Conservation (phyloP, 1,140 invertebrate species). For the Drosophila ambigua region DNA sequence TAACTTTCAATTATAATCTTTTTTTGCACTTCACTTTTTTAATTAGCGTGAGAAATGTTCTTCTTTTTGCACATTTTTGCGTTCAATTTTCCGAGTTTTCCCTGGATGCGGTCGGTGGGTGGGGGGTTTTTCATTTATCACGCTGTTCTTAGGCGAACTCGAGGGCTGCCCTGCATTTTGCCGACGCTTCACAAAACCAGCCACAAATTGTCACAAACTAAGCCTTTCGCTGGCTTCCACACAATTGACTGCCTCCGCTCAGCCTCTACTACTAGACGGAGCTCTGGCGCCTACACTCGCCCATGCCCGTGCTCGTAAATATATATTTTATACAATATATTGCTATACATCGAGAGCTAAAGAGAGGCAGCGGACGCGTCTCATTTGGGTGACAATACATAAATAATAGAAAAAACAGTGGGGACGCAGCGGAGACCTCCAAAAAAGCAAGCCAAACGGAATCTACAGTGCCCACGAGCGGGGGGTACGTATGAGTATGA, state of each 20-base stretch:
- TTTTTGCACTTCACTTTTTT: constrained; percentile 42
- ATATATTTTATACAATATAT: too few species aligned
- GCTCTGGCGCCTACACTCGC: background rate
- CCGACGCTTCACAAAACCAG: constrained; percentile 34
- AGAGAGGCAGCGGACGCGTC: background rate
- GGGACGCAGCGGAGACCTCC: constrained; percentile 31
- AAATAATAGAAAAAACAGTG: constrained; percentile 35
- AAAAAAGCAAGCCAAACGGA: constrained; percentile 20
- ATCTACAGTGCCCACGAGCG: constrained; percentile 16
- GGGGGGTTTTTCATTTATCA: constrained; percentile 18
- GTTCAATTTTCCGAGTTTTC: background rate
- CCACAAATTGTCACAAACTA: constrained; percentile 37
- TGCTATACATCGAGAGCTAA: background rate
- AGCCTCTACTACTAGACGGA: background rate
- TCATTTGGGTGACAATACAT: constrained; percentile 32
- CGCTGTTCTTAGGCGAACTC: constrained; percentile 18
- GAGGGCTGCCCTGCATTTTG: constrained; percentile 28
- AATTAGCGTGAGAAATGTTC: constrained; percentile 72
- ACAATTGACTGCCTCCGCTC: constrained; percentile 52
- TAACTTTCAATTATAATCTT: constrained; percentile 57
- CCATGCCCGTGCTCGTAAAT: background rate
- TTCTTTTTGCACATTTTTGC: constrained; percentile 9
- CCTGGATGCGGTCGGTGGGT: background rate
- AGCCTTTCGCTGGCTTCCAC: constrained; percentile 24
- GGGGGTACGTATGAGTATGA: background rate